Evolutionary conservation across 1,140 invertebrate species (phyloP).

Genomic region (Carcinoscorpius rotundicauda): DNA sequence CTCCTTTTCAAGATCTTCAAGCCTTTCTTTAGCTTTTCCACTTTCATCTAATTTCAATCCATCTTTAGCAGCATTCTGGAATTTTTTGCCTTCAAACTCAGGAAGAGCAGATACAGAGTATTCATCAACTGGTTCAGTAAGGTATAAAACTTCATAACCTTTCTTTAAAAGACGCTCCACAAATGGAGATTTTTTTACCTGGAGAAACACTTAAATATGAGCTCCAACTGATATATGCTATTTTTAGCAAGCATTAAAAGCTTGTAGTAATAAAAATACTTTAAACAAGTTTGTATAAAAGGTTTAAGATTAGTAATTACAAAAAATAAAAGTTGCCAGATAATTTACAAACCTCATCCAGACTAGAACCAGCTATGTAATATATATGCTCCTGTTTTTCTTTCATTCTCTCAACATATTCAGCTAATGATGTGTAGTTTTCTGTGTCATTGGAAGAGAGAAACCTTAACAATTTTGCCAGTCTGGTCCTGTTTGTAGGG

Average conservation of each 20-base stretch:
- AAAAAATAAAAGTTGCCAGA: too few species aligned
- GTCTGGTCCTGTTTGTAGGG: slow-evolving; percentile 81
- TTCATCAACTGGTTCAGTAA: slow-evolving; percentile 96
- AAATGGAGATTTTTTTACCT: slow-evolving; percentile 84
- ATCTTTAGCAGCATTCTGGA: slow-evolving; percentile 99
- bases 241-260: too few species aligned
- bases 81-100: slow-evolving; percentile 99
- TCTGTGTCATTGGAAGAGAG: slow-evolving; percentile 56
- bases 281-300: too few species aligned
- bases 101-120: slow-evolving; percentile 92
- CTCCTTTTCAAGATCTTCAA: slow-evolving; percentile 61
- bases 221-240: too few species aligned
- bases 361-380: slow-evolving; percentile 83
- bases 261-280: too few species aligned
- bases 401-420: slow-evolving; percentile 94
- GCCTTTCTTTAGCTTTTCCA: slow-evolving; percentile 64
- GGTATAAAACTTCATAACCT: slow-evolving; percentile 91
- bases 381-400: slow-evolving; percentile 93
- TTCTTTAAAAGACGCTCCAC: slow-evolving; percentile 85
- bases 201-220: too few species aligned
- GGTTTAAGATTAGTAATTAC: too few species aligned
- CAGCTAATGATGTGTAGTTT: slow-evolving; percentile 58
- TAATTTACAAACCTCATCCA: slow-evolving; percentile 49
- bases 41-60: slow-evolving; percentile 67
- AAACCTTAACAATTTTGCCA: slow-evolving; percentile 91